These are phyloP conservation scores for Speoplatyrhinus poulsoni DNA, from an alignment of 2,113 vertebrate species.

Conservation along the genomic window DNA sequence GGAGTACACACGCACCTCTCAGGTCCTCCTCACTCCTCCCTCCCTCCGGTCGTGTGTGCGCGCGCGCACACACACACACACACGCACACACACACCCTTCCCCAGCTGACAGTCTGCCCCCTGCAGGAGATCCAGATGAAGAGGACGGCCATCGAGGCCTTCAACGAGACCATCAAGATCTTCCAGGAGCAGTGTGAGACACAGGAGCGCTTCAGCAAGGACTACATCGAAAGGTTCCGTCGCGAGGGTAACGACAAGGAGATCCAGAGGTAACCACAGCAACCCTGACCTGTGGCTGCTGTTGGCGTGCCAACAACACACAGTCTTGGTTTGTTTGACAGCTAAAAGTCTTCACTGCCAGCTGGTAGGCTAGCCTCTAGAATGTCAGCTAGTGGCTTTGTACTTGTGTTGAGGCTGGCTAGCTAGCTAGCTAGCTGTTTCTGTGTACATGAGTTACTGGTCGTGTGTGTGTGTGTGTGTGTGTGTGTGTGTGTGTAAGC, in stretches of 20 bases:
- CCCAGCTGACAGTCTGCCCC: fast-evolving
- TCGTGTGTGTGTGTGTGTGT: too few relatives aligned
- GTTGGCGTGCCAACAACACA: too few relatives aligned
- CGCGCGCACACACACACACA: not conserved
- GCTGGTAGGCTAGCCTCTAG: too few relatives aligned
- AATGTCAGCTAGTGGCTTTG: too few relatives aligned
- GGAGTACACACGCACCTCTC: conserved; percentile 97
- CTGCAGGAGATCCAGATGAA: conserved; percentile 98
- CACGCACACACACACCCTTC: not conserved
- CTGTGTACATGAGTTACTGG: too few relatives aligned
- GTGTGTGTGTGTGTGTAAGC: too few relatives aligned
- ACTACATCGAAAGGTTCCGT: conserved; percentile 97
- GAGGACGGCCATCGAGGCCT: conserved; percentile 97
- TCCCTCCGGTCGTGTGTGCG: not conserved
- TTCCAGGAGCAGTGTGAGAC: conserved; percentile 99
- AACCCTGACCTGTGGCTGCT: not conserved
- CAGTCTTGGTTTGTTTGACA: too few relatives aligned
- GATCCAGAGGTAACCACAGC: conserved; percentile 87
- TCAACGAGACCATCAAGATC: conserved; percentile 99
- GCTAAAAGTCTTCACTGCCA: too few relatives aligned
- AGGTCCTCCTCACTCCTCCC: conserved; percentile 70
- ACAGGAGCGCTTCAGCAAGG: conserved; percentile 97
- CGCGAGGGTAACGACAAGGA: conserved; percentile 97
- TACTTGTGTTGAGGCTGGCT: too few relatives aligned
- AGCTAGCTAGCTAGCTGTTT: too few relatives aligned